A percentile compares a stretch with the other conserved stretches of the same genome.
These are phyloP conservation scores for Caenorhabditis sulstoni DNA, from an alignment of 2,888 invertebrate species.

Conservation along the genomic window DNA sequence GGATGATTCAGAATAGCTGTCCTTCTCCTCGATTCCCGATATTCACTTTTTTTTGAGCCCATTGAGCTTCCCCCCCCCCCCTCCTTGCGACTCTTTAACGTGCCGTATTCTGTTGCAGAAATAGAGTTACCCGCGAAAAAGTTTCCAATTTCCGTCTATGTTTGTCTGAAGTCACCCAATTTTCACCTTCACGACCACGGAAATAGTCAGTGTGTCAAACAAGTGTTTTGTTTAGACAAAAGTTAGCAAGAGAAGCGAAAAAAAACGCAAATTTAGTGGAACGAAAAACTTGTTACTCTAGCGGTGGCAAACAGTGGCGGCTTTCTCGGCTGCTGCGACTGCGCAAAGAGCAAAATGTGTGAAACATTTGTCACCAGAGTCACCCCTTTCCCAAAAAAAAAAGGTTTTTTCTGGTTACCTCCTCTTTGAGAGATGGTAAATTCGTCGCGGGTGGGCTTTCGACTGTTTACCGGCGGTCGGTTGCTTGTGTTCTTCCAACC, in stretches of 20 bases:
- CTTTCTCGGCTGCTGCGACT: neutral
- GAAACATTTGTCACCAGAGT: slow-evolving; percentile 34
- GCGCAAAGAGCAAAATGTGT: slow-evolving; percentile 46
- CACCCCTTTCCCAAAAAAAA: slow-evolving; percentile 1
- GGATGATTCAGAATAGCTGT: slow-evolving; percentile 44
- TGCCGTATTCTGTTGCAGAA: neutral
- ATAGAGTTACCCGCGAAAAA: too few species aligned
- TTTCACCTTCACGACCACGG: slow-evolving; percentile 1
- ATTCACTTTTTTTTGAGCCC: neutral
- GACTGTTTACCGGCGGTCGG: neutral
- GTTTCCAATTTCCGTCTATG: slow-evolving; percentile 14
- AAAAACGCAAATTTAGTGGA: slow-evolving; percentile 38
- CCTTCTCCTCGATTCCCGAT: neutral
- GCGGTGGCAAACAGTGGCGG: slow-evolving; percentile 19
- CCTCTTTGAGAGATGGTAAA: slow-evolving; percentile 5
- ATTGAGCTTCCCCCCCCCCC: too few species aligned
- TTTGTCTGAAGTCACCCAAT: neutral
- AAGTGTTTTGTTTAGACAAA: slow-evolving; percentile 58
- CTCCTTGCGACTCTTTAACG: too few species aligned
- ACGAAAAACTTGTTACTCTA: slow-evolving; percentile 55
- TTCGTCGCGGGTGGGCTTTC: slow-evolving; percentile 23
- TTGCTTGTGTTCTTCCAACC: neutral
- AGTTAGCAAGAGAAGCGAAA: slow-evolving; percentile 21
- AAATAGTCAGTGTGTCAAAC: slow-evolving; percentile 54
- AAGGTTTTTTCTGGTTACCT: slow-evolving; percentile 14